Conservation (phyloP, 2,797 vertebrate species). For the Oreortyx pictus region DNA sequence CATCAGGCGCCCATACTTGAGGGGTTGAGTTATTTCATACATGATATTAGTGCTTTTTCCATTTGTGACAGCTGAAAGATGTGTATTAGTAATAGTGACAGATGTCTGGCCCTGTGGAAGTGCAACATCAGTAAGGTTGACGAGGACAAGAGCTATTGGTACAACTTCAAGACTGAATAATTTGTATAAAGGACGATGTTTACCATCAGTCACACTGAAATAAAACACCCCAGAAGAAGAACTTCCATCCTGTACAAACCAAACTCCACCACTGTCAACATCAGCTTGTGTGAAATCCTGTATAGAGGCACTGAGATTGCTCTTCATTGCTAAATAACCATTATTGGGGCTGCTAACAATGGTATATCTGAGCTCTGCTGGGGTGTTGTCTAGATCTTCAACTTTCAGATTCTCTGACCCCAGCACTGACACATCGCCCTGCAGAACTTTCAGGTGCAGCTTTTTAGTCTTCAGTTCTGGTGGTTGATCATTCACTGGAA, state of each 20-base stretch:
- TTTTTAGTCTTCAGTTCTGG: constrained; percentile 90
- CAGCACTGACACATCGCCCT: constrained; percentile 82
- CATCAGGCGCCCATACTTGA: constrained; percentile 83
- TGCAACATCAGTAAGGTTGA: constrained; percentile 82
- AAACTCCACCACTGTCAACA: constrained; percentile 83
- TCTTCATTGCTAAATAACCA: constrained; percentile 86
- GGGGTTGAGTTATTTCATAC: constrained; percentile 83
- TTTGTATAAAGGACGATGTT: constrained; percentile 90
- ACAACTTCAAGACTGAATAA: constrained; percentile 89
- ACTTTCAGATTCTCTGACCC: constrained; percentile 85
- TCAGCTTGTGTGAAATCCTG: constrained; percentile 89
- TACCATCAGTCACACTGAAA: constrained; percentile 92
- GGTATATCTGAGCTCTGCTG: constrained; percentile 86
- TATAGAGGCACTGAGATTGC: constrained; percentile 78
- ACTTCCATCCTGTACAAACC: constrained; percentile 90
- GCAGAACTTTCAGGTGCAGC: constrained; percentile 84
- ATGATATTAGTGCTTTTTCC: constrained; percentile 83
- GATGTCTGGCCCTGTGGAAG: constrained; percentile 85
- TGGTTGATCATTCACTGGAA: constrained; percentile 87
- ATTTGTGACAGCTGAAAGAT: constrained; percentile 87
- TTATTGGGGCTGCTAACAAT: constrained; percentile 88
- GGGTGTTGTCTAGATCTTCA: constrained; percentile 87
- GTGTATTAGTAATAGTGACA: constrained; percentile 79
- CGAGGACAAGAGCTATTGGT: constrained; percentile 82
- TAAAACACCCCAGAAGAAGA: constrained; percentile 89